Base-by-base conservation (phyloP, 2,113 vertebrate genomes). In the Proteles cristata region DNA sequence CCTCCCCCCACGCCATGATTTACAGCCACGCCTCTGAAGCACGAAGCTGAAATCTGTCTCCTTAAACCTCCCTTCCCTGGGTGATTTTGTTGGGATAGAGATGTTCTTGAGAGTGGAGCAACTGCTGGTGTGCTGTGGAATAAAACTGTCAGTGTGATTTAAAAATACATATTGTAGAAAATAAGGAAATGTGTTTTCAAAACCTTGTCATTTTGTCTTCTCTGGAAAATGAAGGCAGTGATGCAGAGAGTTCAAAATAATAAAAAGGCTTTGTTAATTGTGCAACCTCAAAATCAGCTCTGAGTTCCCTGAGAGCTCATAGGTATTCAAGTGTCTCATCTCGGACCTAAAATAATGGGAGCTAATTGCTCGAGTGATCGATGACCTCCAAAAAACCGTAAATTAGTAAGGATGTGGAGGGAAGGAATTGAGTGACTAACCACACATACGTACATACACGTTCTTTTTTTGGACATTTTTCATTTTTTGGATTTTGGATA, bases 61-160 rank as follows among this genome's bases (percentile, higher is more conserved):
- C 68, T 87, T 69, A 89, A 97, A 93, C 77, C 81, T 93, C 69
- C 95, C 92, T 96, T 92, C 73, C 80, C 90, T 76, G 77, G 95
- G 55, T 86, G 92, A 92, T 95, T 95, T 92, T 55, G 61, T 45
- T 28, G 50, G 86, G 83, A 87, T 73, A 83, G 77, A 68, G 43
- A 73, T 88, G 95, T 77, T 97, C 89, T 5, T 14, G 55, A 84
- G 90, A 66, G 95, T 61, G 94, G 87, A 97, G 95, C 84, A 65
- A 88, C 89, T 69, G 97, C 76, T 43, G 25, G 28, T 77, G 31
- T 81, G 83, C 74, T 3, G 4, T 45, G 25, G 53, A 95, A 96
- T 96, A 97, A 98, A 97, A 85, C 92, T 95, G 95, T 94, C 96
- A 96, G 50, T 8, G 58, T 92, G 92, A 95, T 97, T 96, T 97